A percentile compares a stretch with the other conserved stretches of the same genome.
phyloP scores from a whole-genome alignment of 2,888 invertebrate genomes.

The Celastrina argiolus region DNA sequence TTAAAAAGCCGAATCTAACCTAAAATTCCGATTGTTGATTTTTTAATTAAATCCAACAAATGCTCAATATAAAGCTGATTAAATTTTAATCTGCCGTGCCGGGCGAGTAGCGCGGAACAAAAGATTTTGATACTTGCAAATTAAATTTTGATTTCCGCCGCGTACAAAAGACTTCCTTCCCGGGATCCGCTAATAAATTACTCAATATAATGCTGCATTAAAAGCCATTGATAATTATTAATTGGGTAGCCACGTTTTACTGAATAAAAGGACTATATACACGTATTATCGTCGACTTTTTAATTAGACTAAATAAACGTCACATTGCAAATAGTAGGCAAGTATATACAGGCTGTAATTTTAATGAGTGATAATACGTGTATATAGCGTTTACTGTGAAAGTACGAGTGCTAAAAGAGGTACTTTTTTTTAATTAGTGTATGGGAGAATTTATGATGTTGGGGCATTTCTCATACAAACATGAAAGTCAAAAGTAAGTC shows the following conservation, averaged over 20 bases:
- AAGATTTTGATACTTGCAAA: conserved; percentile 17
- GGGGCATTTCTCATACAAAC: no score
- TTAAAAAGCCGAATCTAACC: neutral
- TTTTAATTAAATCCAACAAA: neutral
- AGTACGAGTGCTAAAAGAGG: no score
- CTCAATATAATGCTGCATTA: conserved; percentile 34
- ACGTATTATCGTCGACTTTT: no score
- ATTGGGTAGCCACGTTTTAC: conserved; percentile 19
- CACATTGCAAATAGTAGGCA: no score
- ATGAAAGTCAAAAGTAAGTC: no score
- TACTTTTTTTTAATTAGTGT: no score
- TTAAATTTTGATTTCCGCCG: conserved; percentile 21
- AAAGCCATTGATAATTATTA: conserved; percentile 27
- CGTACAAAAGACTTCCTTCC: conserved; percentile 20
- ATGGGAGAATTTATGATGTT: no score
- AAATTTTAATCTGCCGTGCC: conserved; percentile 4
- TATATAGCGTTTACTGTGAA: no score
- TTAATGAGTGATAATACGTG: no score
- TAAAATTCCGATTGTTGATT: neutral
- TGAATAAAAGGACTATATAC: neutral
- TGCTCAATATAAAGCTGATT: conserved; percentile 9
- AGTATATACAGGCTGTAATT: no score
- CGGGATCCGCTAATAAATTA: conserved; percentile 20
- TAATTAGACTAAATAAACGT: no score
- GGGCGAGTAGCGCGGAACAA: neutral